Percentiles rank a stretch among this genome's conserved stretches.
Conservation (phyloP, 2,888 invertebrate species). For the Aelia acuminata region DNA sequence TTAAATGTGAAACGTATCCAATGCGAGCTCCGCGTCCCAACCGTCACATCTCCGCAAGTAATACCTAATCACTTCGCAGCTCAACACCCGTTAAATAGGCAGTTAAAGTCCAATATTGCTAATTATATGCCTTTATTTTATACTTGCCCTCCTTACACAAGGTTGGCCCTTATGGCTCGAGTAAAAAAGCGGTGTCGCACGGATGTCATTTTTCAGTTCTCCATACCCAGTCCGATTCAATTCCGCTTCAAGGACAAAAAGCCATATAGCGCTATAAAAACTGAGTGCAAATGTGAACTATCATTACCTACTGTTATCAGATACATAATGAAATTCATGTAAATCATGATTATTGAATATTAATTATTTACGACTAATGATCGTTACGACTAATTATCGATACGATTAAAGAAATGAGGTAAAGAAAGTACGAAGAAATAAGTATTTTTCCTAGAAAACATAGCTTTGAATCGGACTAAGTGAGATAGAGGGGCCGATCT, state of each 20-base stretch:
- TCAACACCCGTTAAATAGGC: slow-evolving; percentile 30
- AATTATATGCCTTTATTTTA: slow-evolving; percentile 30
- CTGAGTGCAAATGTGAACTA: neutral
- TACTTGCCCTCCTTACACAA: slow-evolving; percentile 7
- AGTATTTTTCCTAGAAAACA: no score
- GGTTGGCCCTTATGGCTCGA: neutral
- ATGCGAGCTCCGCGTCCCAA: neutral
- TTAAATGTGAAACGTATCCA: slow-evolving; percentile 56
- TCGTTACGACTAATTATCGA: no score
- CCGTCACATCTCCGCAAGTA: neutral
- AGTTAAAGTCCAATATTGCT: slow-evolving; percentile 21
- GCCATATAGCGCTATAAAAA: neutral
- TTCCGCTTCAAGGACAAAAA: neutral
- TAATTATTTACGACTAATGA: no score
- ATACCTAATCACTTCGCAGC: slow-evolving; percentile 11
- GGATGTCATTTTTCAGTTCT: slow-evolving; percentile 11
- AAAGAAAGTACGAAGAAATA: no score
- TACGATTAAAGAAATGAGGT: no score
- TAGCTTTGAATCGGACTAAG: no score
- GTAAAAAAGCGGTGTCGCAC: slow-evolving; percentile 1
- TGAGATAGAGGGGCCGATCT: no score
- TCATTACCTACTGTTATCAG: neutral
- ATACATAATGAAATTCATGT: neutral
- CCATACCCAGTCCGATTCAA: neutral
- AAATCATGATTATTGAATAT: neutral